Evolutionary conservation across 2,113 vertebrate genomes (phyloP).

Genomic region (Pomatostomus ruficeps): DNA sequence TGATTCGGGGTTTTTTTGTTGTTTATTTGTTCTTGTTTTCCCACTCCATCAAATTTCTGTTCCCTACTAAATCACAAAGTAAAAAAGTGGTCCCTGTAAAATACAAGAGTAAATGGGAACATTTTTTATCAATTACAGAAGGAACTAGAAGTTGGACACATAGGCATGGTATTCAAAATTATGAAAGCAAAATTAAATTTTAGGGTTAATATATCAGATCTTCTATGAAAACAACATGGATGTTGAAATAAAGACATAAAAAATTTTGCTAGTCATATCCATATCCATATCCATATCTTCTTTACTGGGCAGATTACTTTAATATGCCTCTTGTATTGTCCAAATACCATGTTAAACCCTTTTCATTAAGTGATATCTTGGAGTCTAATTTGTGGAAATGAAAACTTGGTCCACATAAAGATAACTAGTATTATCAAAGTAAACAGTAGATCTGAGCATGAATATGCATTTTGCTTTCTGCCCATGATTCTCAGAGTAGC

Average conservation of each 20-base stretch:
- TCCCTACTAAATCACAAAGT: not conserved
- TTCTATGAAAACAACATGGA: not conserved
- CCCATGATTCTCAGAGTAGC: not conserved
- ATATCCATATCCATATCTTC: not conserved
- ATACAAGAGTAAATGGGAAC: not conserved
- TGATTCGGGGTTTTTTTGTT: not conserved
- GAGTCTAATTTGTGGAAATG: not conserved
- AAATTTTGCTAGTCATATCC: not conserved
- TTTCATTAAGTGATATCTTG: not conserved
- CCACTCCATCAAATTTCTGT: not conserved
- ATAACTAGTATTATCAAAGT: not conserved
- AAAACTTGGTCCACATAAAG: not conserved
- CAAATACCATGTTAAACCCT: not conserved
- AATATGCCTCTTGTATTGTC: not conserved
- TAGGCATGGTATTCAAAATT: not conserved
- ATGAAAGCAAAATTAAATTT: not conserved
- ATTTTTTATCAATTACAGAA: not conserved
- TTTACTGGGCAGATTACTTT: not conserved
- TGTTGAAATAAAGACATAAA: not conserved
- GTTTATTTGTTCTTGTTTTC: not conserved
- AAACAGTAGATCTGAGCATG: not conserved
- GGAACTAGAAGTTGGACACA: not conserved
- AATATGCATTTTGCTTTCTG: not conserved
- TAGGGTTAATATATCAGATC: not conserved
- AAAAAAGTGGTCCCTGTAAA: not conserved